These are phyloP conservation scores for Plagodis pulveraria DNA, from an alignment of 2,888 invertebrate genomes.

Conservation along the genomic window DNA sequence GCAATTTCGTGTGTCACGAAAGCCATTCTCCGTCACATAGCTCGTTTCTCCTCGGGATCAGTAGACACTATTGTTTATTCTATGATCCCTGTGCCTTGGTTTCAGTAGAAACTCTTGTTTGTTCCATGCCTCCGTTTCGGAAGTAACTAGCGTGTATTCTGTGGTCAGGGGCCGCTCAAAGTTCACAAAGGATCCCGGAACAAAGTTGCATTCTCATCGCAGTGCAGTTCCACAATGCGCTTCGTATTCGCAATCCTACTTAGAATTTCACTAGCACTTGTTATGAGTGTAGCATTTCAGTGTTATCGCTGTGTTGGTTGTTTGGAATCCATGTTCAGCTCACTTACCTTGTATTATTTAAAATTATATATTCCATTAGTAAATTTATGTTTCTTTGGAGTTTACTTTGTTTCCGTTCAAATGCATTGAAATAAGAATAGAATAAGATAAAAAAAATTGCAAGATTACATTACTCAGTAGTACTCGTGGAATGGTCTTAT, in stretches of 20 bases:
- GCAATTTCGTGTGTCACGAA: slow-evolving; percentile 52
- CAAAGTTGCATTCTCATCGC: slow-evolving; percentile 50
- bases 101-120: neutral
- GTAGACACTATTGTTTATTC: neutral
- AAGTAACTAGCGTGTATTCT: neutral
- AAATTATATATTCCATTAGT: too few relatives aligned
- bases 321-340: too few relatives aligned
- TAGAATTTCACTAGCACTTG: neutral
- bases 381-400: too few relatives aligned
- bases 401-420: too few relatives aligned
- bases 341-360: too few relatives aligned
- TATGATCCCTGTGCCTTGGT: neutral
- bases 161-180: slow-evolving; percentile 30
- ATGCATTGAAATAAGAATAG: too few relatives aligned
- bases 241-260: neutral
- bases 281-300: too few relatives aligned
- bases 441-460: too few relatives aligned
- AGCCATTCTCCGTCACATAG: slow-evolving; percentile 44
- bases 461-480: too few relatives aligned
- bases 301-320: too few relatives aligned
- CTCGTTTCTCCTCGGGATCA: slow-evolving; percentile 35
- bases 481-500: too few relatives aligned
- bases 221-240: neutral
- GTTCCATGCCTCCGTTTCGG: neutral
- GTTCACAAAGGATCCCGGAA: slow-evolving; percentile 47